Base-by-base conservation (phyloP, 2,888 invertebrate species). In the Eubasilissa splendida region DNA sequence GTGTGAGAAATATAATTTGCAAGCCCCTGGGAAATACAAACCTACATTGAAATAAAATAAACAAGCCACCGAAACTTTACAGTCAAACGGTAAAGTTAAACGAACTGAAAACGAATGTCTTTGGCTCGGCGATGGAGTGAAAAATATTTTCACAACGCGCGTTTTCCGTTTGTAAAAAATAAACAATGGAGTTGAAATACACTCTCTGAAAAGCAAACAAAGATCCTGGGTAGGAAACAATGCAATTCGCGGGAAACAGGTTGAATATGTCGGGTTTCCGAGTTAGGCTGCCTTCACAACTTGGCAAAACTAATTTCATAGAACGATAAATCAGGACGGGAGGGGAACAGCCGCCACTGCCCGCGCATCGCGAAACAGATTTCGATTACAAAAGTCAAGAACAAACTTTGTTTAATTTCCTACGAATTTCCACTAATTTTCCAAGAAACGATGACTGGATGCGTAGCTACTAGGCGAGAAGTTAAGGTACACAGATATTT, bases 321-420 rank as follows among this genome's bases (percentile, higher is more conserved):
- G 42, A 71, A 73, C 56, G 12, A 73, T 73, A 73, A 73, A 58
- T 73, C 71, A 33, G 56, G 11, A 3, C 42, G 22, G n/a, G 31
- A 12, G 4, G 31, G 65, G 65, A 33, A 65, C 65, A 65, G 11
- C 14, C 31, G 12, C 11, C 22, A 56, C n/a, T 7, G 42, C 42
- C 42, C 7, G 42, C 42, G 42, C 42, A 33, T 56, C 31, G 42
- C 12, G 54, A 42, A 73, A n/a, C 71, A 56, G 54, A 56, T 70
- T 56, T 31, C 71, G 54, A 54, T 56, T 50, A 73, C 71, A 70
- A 70, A 70, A 70, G 70, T n/a, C 58, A n/a, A 1, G 58, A n/a
- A 2, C 4, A 58, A 58, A 11, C 58, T 58, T 58, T 58, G 4
- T 58, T 58, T 58, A 58, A 11, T n/a, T 58, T 58, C n/a, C 58